Conservation (phyloP, 2,113 vertebrate species). For the Aegithalos caudatus region DNA sequence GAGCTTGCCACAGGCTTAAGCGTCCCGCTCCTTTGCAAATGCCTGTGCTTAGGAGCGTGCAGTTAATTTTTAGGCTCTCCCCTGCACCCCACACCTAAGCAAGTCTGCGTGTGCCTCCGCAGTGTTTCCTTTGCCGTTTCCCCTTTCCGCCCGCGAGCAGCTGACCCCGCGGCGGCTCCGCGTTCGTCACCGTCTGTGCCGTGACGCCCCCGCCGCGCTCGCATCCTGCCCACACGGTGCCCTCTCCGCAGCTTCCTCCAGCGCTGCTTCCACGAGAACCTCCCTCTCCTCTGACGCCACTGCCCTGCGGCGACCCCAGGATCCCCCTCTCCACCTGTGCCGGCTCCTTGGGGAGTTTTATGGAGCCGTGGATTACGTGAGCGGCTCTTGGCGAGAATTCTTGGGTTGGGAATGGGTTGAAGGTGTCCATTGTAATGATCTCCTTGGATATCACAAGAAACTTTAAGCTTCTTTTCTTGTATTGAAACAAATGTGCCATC, state of each 20-base stretch:
- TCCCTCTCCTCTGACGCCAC: background rate
- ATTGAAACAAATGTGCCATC: background rate
- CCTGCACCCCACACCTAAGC: background rate
- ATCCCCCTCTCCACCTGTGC: rapidly evolving
- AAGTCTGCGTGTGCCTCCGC: background rate
- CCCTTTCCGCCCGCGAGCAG: background rate
- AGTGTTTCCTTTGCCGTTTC: conserved; percentile 11
- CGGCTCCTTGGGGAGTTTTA: rapidly evolving
- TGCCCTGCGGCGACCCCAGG: background rate
- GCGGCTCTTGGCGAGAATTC: background rate
- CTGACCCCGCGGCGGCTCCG: background rate
- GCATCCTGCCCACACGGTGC: background rate
- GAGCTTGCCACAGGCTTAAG: background rate
- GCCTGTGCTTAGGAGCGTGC: background rate
- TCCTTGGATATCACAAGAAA: background rate
- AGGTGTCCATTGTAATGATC: background rate
- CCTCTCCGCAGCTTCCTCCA: background rate
- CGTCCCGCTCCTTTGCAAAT: background rate
- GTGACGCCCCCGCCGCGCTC: background rate
- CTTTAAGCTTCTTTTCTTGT: background rate
- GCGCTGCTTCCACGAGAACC: rapidly evolving
- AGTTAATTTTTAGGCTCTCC: background rate
- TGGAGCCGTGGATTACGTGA: rapidly evolving
- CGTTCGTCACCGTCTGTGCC: background rate
- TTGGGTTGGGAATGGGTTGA: background rate